phyloP scores from a whole-genome alignment of 2,888 invertebrate species.

The Temnothorax unifasciatus region DNA sequence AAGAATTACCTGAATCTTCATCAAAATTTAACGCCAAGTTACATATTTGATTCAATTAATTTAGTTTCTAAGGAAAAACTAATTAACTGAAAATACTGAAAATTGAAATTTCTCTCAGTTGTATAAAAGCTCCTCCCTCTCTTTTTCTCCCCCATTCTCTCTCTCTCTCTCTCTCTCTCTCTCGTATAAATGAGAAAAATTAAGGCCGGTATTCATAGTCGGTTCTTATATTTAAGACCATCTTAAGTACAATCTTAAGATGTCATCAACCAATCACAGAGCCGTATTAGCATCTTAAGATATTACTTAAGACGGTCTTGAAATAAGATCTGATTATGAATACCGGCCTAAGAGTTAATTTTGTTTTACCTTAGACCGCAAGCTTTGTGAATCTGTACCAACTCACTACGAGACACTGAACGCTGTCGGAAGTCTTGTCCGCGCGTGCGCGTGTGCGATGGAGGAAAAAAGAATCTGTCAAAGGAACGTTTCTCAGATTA shows the following conservation, averaged over 20 bases:
- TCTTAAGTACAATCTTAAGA: too few relatives aligned
- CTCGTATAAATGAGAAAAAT: constrained; percentile 32
- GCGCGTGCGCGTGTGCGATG: neutral
- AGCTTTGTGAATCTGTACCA: constrained; percentile 25
- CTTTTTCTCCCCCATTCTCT: too few relatives aligned
- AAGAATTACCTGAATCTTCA: constrained; percentile 18
- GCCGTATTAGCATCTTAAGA: too few relatives aligned
- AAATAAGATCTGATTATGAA: too few relatives aligned
- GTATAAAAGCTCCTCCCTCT: neutral
- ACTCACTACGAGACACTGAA: constrained; percentile 14
- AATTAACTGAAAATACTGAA: constrained; percentile 39
- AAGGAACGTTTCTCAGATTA: constrained; percentile 50
- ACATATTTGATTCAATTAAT: constrained; percentile 44
- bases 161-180: too few relatives aligned
- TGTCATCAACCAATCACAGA: too few relatives aligned
- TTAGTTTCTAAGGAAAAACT: neutral
- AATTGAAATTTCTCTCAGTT: constrained; percentile 11
- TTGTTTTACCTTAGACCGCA: constrained; percentile 25
- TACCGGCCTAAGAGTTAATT: constrained; percentile 51
- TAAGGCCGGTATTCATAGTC: too few relatives aligned
- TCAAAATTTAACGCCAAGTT: neutral
- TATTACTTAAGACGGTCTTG: too few relatives aligned
- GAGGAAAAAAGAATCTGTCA: constrained; percentile 30
- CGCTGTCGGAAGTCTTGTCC: constrained; percentile 49
- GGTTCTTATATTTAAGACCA: too few relatives aligned